A percentile compares a stretch with the other conserved stretches of the same genome.
Evolutionary conservation across 1,140 invertebrate genomes (phyloP).

Genomic region (Lutraria rhynchaena): DNA sequence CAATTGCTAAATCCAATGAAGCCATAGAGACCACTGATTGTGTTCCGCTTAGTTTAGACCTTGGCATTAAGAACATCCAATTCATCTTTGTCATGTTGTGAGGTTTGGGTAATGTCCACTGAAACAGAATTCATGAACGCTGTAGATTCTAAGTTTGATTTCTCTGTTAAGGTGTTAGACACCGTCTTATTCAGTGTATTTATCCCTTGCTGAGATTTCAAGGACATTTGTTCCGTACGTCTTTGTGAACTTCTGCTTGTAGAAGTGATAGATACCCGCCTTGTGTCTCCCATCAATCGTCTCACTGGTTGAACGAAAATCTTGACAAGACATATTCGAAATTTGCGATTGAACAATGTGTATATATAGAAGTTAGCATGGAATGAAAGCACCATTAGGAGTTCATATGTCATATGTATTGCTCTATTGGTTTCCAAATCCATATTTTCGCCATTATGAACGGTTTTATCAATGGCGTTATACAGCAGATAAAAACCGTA

Average conservation of each 20-base stretch:
- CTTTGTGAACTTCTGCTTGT: background rate
- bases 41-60: no score
- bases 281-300: no score
- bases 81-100: no score
- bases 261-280: background rate
- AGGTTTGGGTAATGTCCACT: no score
- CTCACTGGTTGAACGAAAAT: conserved; percentile 6
- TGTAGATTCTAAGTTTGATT: no score
- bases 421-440: conserved; percentile 2
- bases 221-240: no score
- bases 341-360: conserved; percentile 33
- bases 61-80: no score
- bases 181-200: background rate
- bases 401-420: conserved; percentile 42
- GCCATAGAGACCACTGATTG: no score
- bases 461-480: conserved; percentile 8
- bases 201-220: no score
- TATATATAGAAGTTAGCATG: conserved; percentile 56
- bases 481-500: conserved; percentile 47
- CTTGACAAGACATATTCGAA: conserved; percentile 9
- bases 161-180: background rate
- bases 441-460: background rate
- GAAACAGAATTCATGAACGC: no score
- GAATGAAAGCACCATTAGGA: conserved; percentile 32
- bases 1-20: no score